phyloP scores from a whole-genome alignment of 2,888 invertebrate genomes.

The Torymus texanus region DNA sequence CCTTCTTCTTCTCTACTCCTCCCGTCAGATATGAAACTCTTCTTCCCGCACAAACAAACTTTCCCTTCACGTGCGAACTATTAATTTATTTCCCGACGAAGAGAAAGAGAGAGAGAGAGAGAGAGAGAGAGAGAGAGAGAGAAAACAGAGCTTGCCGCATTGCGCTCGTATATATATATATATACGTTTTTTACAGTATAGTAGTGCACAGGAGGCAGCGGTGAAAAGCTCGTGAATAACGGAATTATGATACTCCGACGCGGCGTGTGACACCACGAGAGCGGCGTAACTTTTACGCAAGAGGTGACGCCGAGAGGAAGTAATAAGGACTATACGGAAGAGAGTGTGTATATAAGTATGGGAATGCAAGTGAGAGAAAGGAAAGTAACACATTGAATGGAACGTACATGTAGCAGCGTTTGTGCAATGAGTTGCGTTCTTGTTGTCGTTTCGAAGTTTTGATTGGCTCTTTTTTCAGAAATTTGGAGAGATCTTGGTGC shows the following conservation, averaged over 20 bases:
- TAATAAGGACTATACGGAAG: conserved; percentile 39
- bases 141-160: conserved; percentile 13
- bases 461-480: neutral
- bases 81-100: no score
- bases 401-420: neutral
- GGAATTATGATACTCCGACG: conserved; percentile 51
- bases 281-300: conserved; percentile 37
- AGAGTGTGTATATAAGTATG: neutral
- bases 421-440: conserved; percentile 30
- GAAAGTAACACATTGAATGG: conserved; percentile 10
- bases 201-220: no score
- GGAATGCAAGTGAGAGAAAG: neutral
- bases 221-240: conserved; percentile 42
- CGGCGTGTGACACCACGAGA: conserved; percentile 24
- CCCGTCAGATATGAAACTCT: no score
- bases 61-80: no score
- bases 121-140: no score
- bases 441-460: neutral
- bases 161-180: no score
- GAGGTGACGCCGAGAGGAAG: conserved; percentile 17
- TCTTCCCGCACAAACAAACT: no score
- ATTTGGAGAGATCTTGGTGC: conserved; percentile 1
- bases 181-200: no score
- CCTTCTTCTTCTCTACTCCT: no score
- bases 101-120: no score